A percentile compares a stretch with the other conserved stretches of the same genome.
Conservation (phyloP, 2,113 vertebrate genomes). For the Aviceda subcristata region DNA sequence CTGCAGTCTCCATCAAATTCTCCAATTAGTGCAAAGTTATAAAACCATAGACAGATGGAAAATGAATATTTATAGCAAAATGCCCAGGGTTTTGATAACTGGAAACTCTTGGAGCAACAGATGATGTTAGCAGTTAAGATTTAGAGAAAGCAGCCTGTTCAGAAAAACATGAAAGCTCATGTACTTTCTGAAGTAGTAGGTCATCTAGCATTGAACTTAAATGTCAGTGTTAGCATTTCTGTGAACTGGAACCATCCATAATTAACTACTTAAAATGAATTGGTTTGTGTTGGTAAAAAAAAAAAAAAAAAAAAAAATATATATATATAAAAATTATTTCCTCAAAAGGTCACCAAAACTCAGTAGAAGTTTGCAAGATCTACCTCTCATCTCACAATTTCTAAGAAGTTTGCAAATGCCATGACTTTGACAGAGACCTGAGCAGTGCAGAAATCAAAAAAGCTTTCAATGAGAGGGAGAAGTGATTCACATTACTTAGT, state of each 20-base stretch:
- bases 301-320: neutral
- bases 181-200: neutral
- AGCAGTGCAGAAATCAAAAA: neutral
- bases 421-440: neutral
- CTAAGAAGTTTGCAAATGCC: neutral
- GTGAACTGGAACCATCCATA: neutral
- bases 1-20: neutral
- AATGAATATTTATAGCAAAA: slow-evolving; percentile 27
- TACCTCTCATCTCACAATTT: neutral
- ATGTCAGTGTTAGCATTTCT: neutral
- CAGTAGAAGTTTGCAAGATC: neutral
- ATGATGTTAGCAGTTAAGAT: neutral
- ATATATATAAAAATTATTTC: neutral
- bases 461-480: neutral
- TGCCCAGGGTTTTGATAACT: neutral
- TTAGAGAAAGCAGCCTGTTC: neutral
- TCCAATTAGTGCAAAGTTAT: neutral
- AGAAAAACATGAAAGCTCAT: neutral
- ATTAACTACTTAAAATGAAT: neutral
- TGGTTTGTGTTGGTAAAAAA: neutral
- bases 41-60: neutral
- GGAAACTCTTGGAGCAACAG: neutral
- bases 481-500: no score
- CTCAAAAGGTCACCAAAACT: neutral
- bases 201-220: neutral